Conservation (phyloP, 2,888 invertebrate genomes). For the Phyto melanocephala region DNA sequence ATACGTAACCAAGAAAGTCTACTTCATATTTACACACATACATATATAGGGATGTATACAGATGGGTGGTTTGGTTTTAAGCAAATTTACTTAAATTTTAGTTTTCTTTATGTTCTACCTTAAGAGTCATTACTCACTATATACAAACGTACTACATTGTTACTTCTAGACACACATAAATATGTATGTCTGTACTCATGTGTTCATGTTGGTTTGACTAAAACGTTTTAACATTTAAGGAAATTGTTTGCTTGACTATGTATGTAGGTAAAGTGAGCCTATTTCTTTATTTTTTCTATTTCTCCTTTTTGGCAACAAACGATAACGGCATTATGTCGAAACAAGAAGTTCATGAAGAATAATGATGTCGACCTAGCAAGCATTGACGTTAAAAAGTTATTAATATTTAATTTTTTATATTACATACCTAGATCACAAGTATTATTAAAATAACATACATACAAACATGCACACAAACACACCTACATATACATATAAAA, state of each 20-base stretch:
- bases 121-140: constrained; percentile 10
- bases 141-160: too few relatives aligned
- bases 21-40: background rate
- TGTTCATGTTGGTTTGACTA: background rate
- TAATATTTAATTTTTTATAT: constrained; percentile 42
- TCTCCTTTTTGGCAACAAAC: constrained; percentile 29
- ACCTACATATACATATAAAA: background rate
- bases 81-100: constrained; percentile 49
- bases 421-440: background rate
- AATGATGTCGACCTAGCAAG: constrained; percentile 35
- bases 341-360: constrained; percentile 19
- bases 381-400: constrained; percentile 36
- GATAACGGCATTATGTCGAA: constrained; percentile 42
- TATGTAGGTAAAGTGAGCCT: background rate
- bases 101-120: constrained; percentile 37
- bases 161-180: background rate
- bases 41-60: background rate
- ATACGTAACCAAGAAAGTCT: background rate
- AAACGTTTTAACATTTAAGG: background rate
- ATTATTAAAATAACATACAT: background rate
- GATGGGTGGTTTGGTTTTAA: constrained; percentile 32
- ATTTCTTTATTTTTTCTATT: background rate
- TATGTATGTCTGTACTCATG: background rate
- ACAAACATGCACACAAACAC: background rate
- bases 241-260: constrained; percentile 7